These are phyloP conservation scores for Cryptoblepharus egeriae DNA, from an alignment of 2,797 vertebrate genomes.

Conservation along the genomic window DNA sequence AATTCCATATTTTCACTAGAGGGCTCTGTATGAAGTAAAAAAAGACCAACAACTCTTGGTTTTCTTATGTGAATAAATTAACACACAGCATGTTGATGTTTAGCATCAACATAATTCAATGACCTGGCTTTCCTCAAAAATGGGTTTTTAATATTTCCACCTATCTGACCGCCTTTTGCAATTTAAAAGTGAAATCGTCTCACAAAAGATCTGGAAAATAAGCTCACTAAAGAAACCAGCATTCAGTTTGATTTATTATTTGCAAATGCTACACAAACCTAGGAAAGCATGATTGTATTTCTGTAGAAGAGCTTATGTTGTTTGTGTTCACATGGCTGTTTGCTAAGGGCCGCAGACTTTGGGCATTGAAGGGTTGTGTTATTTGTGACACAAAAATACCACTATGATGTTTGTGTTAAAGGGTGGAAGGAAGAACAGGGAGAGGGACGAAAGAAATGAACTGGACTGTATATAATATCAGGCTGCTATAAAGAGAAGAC, in stretches of 20 bases:
- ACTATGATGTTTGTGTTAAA: constrained; percentile 68
- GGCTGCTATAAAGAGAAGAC: constrained; percentile 77
- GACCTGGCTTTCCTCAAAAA: rapidly evolving
- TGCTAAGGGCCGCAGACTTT: constrained; percentile 96
- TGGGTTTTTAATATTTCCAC: background rate
- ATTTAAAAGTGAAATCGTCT: constrained; percentile 15
- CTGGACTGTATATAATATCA: constrained; percentile 59
- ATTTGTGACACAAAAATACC: constrained; percentile 78
- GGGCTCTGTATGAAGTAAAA: constrained; percentile 58
- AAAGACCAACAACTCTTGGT: background rate
- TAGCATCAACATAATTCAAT: background rate
- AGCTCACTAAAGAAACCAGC: rapidly evolving
- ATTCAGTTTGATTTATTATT: background rate
- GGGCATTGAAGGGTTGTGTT: constrained; percentile 96
- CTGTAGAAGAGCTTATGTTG: constrained; percentile 81
- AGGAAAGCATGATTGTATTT: constrained; percentile 79
- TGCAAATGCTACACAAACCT: constrained; percentile 11
- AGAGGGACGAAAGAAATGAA: constrained; percentile 56
- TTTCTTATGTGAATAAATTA: constrained; percentile 1
- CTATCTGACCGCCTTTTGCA: background rate
- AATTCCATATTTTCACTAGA: constrained; percentile 60
- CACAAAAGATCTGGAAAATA: background rate
- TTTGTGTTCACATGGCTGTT: constrained; percentile 90
- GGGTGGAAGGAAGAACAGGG: background rate
- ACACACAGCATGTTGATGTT: no score